phyloP scores from a whole-genome alignment of 2,888 invertebrate genomes.

The Physocephala rufipes region DNA sequence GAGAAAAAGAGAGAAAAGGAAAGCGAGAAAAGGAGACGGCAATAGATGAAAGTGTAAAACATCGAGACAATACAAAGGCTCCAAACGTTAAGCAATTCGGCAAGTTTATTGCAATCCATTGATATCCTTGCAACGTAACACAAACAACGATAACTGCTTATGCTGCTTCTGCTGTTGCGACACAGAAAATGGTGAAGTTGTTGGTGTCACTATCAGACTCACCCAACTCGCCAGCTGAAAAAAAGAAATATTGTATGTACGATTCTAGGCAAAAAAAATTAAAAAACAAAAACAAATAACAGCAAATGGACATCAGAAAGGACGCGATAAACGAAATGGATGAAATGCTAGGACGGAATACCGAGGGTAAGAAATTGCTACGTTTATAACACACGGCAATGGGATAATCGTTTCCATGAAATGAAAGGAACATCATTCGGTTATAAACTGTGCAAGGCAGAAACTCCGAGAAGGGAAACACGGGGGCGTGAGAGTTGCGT shows the following conservation, averaged over 20 bases:
- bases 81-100: not conserved
- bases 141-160: not conserved
- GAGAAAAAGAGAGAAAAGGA: too few relatives aligned
- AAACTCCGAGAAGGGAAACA: not conserved
- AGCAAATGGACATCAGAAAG: not conserved
- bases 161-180: not conserved
- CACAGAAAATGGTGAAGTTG: not conserved
- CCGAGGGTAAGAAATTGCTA: too few relatives aligned
- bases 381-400: too few relatives aligned
- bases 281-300: not conserved
- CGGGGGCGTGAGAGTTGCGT: too few relatives aligned
- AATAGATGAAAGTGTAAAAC: too few relatives aligned
- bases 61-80: too few relatives aligned
- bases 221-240: not conserved
- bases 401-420: too few relatives aligned
- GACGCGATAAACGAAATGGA: too few relatives aligned
- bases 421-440: not conserved
- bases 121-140: not conserved
- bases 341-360: not conserved
- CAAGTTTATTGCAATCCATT: not conserved
- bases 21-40: too few relatives aligned
- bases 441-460: not conserved
- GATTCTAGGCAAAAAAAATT: not conserved
- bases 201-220: not conserved
- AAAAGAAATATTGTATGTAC: too few relatives aligned